Evolutionary conservation across 2,888 invertebrate genomes (phyloP).

Genomic region (Caenorhabditis angaria): DNA sequence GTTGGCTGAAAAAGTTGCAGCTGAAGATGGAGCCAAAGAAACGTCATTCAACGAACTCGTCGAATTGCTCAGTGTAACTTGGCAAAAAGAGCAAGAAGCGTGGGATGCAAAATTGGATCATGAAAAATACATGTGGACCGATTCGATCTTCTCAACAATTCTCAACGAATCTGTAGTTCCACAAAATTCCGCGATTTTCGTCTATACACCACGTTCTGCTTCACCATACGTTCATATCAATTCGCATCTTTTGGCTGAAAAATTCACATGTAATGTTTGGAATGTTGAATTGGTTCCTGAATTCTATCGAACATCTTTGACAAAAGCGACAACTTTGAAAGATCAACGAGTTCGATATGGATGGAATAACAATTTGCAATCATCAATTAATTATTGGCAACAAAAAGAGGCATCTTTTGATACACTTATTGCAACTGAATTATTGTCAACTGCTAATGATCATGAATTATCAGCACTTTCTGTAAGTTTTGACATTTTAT

Average conservation of each 20-base stretch:
- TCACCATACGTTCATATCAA: conserved; percentile 61
- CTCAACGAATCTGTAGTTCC: conserved; percentile 36
- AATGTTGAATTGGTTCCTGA: conserved; percentile 62
- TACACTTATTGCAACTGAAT: conserved; percentile 59
- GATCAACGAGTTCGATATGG: conserved; percentile 61
- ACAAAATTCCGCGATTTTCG: conserved; percentile 49
- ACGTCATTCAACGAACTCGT: conserved; percentile 45
- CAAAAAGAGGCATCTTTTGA: conserved; percentile 57
- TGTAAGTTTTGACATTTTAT: too few species aligned
- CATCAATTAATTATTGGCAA: conserved; percentile 50
- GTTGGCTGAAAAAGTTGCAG: conserved; percentile 67
- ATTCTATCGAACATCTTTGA: conserved; percentile 65
- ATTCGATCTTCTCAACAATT: conserved; percentile 51
- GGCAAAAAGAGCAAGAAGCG: conserved; percentile 57
- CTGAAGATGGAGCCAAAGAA: conserved; percentile 48
- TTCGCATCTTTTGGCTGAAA: conserved; percentile 59
- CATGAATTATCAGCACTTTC: conserved; percentile 28
- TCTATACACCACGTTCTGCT: conserved; percentile 57
- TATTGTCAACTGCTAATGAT: conserved; percentile 48
- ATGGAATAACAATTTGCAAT: conserved; percentile 47
- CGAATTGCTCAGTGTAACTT: conserved; percentile 43
- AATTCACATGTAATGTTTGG: conserved; percentile 61
- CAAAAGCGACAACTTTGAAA: conserved; percentile 60
- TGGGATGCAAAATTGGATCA: conserved; percentile 62
- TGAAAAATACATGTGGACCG: conserved; percentile 61